Conservation (phyloP, 2,888 invertebrate genomes). For the Bombylius discolor region DNA sequence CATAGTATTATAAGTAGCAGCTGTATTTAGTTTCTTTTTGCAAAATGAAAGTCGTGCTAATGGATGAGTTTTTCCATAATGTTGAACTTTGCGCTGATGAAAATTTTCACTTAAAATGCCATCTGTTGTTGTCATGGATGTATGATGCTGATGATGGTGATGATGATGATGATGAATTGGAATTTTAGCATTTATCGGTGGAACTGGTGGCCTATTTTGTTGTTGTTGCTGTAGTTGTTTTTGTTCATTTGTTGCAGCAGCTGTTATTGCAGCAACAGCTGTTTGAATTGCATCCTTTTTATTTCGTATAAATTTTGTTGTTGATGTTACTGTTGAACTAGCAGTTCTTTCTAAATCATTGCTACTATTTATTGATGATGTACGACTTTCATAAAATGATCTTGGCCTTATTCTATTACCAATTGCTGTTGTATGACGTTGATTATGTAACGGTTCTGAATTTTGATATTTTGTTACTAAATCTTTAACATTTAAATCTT, state of each 20-base stretch:
- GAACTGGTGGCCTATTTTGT: slow-evolving; percentile 31
- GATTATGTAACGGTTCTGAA: slow-evolving; percentile 18
- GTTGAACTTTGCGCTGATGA: slow-evolving; percentile 59
- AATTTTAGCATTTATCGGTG: slow-evolving; percentile 24
- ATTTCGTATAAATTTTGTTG: not conserved
- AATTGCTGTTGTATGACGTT: slow-evolving; percentile 1
- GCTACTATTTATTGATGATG: not conserved
- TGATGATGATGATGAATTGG: slow-evolving; percentile 12
- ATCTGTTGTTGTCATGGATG: slow-evolving; percentile 18
- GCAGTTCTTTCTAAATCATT: not conserved
- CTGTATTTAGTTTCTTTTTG: slow-evolving; percentile 55
- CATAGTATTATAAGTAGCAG: slow-evolving; percentile 79
- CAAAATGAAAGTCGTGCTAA: slow-evolving; percentile 71
- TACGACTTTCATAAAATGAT: slow-evolving; percentile 30
- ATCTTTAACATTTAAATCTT: slow-evolving; percentile 57
- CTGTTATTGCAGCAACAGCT: not conserved
- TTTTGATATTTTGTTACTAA: slow-evolving; percentile 63
- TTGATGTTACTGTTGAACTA: not conserved
- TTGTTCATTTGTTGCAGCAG: too few species aligned
- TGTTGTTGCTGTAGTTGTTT: not conserved
- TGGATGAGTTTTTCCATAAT: slow-evolving; percentile 87
- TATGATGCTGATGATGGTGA: slow-evolving; percentile 12
- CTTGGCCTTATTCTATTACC: slow-evolving; percentile 3
- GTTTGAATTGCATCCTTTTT: not conserved
- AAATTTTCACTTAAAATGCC: slow-evolving; percentile 19